Evolutionary conservation across 2,113 vertebrate genomes (phyloP), one percentile per base, ranked within the genome.

Genomic region (Vombatus ursinus): DNA sequence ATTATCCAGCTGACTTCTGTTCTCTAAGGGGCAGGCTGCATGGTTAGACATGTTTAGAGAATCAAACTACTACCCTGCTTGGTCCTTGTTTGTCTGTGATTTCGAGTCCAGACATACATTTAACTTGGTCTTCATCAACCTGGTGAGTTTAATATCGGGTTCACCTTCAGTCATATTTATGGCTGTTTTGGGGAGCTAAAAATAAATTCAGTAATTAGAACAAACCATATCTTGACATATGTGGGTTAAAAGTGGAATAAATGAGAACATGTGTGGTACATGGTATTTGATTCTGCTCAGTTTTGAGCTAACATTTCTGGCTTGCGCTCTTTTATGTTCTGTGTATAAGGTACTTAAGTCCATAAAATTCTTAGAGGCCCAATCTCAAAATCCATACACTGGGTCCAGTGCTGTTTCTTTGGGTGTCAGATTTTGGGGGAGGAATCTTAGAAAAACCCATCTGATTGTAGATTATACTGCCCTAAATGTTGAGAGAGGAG

Each of bases 1-100:
- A 48, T 26, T 97, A 23, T 91, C 48, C 91, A 89, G 0, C 91
- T 95, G 91, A 94, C 50, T 97, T 92, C 22, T 95, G 0, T 91
- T 97, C 96, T 96, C 96, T 97, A 19, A 97, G 97, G 95, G 96
- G 90, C 92, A 54, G 97, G 50, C 97, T 97, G 95, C 98, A 97
- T 95, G 96, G 96, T 97, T 94, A 96, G 98, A 96, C 97, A 48
- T 19, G 48, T 93, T 97, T 96, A 93, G 95, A 51, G 25, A 31
- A 96, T 89, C 96, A 94, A 31, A 92, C 92, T 95, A 10, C 94
- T 95, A 96, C 95, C 95, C 91, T 97, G 98, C 97, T 92, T 97
- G 95, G 96, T 92, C 94, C 61, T 0, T 94, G 96, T 96, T 96
- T 94, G 97, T 95, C 90, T 96, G n/a, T 95, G 96, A 12, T 97